A percentile compares a stretch with the other conserved stretches of the same genome.
Evolutionary conservation across 2,797 vertebrate species (phyloP).

Genomic region (Micromesistius poutassou): DNA sequence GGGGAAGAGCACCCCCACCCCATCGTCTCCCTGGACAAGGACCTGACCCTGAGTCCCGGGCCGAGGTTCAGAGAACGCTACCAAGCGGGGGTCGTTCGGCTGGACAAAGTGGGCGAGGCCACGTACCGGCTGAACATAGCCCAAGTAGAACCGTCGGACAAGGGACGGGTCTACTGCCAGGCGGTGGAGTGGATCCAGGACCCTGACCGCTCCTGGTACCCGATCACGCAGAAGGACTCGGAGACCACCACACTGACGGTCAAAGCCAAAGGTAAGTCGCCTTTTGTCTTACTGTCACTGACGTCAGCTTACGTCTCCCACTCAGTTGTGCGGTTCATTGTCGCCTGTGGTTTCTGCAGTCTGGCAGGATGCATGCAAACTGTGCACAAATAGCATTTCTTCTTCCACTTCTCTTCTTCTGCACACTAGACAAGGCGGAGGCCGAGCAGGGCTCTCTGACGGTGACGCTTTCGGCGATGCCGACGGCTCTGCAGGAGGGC

Average conservation of each 20-base stretch:
- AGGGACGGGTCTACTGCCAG: constrained; percentile 69
- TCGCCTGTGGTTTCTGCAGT: not conserved
- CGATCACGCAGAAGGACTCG: constrained; percentile 69
- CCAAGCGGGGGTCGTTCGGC: constrained; percentile 50
- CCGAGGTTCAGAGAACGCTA: constrained; percentile 61
- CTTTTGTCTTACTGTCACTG: not conserved
- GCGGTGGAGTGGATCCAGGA: constrained; percentile 77
- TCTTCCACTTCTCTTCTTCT: not conserved
- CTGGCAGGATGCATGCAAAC: constrained; percentile 30
- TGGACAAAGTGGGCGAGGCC: constrained; percentile 70
- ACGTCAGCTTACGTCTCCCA: too few species aligned
- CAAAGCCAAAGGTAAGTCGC: constrained; percentile 72
- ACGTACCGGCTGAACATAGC: constrained; percentile 64
- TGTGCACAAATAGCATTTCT: not conserved
- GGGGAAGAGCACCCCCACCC: constrained; percentile 14
- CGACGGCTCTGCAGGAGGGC: constrained; percentile 62
- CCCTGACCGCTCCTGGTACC: constrained; percentile 72
- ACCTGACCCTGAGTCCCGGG: constrained; percentile 69
- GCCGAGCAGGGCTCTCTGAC: constrained; percentile 54
- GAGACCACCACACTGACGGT: constrained; percentile 47
- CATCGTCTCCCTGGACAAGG: constrained; percentile 66
- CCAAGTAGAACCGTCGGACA: constrained; percentile 63
- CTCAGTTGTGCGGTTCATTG: not conserved
- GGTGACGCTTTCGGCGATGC: constrained; percentile 50
- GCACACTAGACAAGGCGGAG: constrained; percentile 35